A percentile compares a stretch with the other conserved stretches of the same genome.
Evolutionary conservation across 2,888 invertebrate genomes (phyloP).

Genomic region (Ctena decussata): DNA sequence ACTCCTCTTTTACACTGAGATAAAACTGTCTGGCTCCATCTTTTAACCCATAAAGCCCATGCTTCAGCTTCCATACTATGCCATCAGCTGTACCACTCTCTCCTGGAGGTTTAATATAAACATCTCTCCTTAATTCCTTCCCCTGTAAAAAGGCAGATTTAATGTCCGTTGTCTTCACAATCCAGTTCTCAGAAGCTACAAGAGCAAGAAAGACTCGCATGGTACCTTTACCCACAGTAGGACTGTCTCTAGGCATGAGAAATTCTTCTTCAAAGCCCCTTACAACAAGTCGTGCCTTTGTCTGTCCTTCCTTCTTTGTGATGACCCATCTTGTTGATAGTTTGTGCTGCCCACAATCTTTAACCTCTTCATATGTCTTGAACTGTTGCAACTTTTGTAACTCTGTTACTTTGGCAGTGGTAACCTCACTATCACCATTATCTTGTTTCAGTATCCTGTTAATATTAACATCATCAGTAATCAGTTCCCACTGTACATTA

Average conservation of each 20-base stretch:
- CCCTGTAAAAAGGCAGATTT: slow-evolving; percentile 70
- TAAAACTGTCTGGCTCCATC: slow-evolving; percentile 67
- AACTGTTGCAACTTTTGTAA: slow-evolving; percentile 1
- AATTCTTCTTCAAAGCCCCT: slow-evolving; percentile 43
- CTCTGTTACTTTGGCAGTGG: not conserved
- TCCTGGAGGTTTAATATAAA: slow-evolving; percentile 54
- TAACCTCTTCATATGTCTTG: slow-evolving; percentile 26
- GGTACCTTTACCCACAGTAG: slow-evolving; percentile 45
- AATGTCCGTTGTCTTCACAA: slow-evolving; percentile 66
- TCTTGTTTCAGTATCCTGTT: not conserved
- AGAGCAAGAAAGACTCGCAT: slow-evolving; percentile 35
- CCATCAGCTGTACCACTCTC: slow-evolving; percentile 35
- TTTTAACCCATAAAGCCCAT: slow-evolving; percentile 64
- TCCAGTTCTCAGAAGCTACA: slow-evolving; percentile 42
- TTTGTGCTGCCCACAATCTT: not conserved
- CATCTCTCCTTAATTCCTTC: slow-evolving; percentile 48
- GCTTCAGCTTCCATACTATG: slow-evolving; percentile 62
- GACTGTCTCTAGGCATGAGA: slow-evolving; percentile 25
- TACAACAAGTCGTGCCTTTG: slow-evolving; percentile 44
- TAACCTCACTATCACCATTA: not conserved
- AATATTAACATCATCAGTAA: not conserved
- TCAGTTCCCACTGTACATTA: not conserved
- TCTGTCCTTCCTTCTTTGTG: slow-evolving; percentile 33
- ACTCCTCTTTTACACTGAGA: slow-evolving; percentile 56
- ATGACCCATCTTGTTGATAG: slow-evolving; percentile 37